Evolutionary conservation across 2,113 vertebrate species (phyloP), one percentile per base, ranked within the genome.

Genomic region (Chitala chitala): DNA sequence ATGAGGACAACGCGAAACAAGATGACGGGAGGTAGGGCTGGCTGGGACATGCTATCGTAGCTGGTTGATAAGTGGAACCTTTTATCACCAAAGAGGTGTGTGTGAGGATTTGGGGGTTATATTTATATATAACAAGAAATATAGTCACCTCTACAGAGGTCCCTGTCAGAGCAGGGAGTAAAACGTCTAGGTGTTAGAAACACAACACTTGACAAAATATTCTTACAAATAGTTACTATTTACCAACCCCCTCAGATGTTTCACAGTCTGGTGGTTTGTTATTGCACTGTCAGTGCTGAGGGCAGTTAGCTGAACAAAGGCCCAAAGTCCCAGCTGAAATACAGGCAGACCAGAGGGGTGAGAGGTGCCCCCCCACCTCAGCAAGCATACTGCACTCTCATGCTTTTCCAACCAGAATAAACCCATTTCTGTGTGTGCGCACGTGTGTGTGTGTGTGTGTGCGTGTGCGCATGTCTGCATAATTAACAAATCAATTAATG

Each of bases 71-170:
- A 82, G 82, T 40, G 56, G 63, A 78, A 71, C 64, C 78, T 82
- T 86, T 84, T 82, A 82, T 78, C 76, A 71, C 72, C 63, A 76
- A 61, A 66, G 78, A 69, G 77, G 78, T 73, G 75, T 46, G 36
- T 72, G 73, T 71, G 79, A 84, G 58, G 59, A 81, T 75, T 70
- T 6, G 4, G 64, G 48, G 7, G 44, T 5, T 46, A 15, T 15
- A 7, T 48, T 69, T 31, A 1, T 6, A 24, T 50, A 13, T 9
- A 54, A 40, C 40, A 40, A 46, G 64, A 22, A 15, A n/a, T 31
- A 36, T 15, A 0, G 29, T 15, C 22, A 15, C 64, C 64, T 55
- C 20, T 55, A 6, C 1, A 4, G 53, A 17, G n/a, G n/a, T 55
- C 13, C 64, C 42, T 5, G 8, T 17, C 64, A 24, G 1, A 9